Evolutionary conservation across 2,888 invertebrate genomes (phyloP), one percentile per base, ranked within the genome.

Genomic region (Hypomecis atomaria): DNA sequence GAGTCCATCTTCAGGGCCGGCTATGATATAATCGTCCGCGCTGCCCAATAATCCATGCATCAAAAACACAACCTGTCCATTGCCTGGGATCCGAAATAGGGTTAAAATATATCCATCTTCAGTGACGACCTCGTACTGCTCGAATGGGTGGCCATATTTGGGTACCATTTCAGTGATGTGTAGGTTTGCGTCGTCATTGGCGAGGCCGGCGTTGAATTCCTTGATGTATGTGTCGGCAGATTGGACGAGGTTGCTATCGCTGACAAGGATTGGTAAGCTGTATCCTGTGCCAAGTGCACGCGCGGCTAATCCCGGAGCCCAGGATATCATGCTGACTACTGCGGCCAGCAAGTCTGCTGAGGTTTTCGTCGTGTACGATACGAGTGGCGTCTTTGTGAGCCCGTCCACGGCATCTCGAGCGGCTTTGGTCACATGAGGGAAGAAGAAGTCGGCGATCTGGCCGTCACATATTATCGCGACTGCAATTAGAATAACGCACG

Each of bases 11-110:
- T 78, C 77, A 0, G 83, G 82, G 0, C 90, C 90, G 0, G 85
- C 78, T 8, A 87, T 55, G 3, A 90, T 72, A 52, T 73, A 90
- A 64, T 89, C 89, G 54, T 89, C 89, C 1, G 89, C 79, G 67
- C 88, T 85, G 0, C 85, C 84, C 5, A 86, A 66, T 42, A 90
- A 48, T 0, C 90, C 90, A 57, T 90, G 90, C 86, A 89, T 88
- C 1, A 89, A 78, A 43, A 90, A 84, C 2, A 88, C 83, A 0
- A 75, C 73, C 1, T 85, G 69, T 0, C 87, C 88, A 8, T 81
- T 76, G 4, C 78, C 70, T 0, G 86, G 86, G 48, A 89, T 88
- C 44, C 90, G 77, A 59, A 82, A 81, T 71, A 90, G 13, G 0
- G 73, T 72, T 6, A 90, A 70, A 6, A 82, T 57, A 56, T 87